phyloP scores from a whole-genome alignment of 2,113 vertebrate genomes.

The Sorex araneus region DNA sequence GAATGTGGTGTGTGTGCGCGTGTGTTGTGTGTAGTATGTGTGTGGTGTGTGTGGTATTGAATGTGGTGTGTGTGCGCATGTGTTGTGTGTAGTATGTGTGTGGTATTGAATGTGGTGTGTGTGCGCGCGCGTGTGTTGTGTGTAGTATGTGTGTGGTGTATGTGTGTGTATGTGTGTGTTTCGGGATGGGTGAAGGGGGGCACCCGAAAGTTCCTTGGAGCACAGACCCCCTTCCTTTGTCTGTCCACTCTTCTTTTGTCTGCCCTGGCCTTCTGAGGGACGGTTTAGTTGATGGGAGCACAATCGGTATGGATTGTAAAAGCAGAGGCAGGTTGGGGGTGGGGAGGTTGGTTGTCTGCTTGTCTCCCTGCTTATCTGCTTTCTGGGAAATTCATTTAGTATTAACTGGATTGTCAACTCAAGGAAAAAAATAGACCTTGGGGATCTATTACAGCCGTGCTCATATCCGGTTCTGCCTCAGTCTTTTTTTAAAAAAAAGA shows the following conservation, averaged over 20 bases:
- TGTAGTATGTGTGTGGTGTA: no score
- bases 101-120: no score
- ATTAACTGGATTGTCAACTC: slow-evolving; percentile 3
- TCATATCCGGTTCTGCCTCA: neutral
- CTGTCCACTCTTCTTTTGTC: neutral
- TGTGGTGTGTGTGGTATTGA: no score
- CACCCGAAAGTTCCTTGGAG: no score
- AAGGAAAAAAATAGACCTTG: neutral
- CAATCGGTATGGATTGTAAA: neutral
- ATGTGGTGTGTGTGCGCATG: no score
- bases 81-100: no score
- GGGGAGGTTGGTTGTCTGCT: neutral
- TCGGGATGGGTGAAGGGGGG: no score
- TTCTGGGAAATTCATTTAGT: slow-evolving; percentile 57
- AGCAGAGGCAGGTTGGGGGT: neutral
- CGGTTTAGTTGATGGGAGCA: neutral
- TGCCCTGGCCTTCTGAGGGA: neutral
- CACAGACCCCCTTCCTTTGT: neutral
- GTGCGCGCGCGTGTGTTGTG: no score
- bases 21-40: no score
- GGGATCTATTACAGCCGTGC: neutral
- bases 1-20: no score
- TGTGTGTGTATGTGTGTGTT: no score
- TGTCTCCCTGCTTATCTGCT: neutral
- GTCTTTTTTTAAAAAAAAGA: no score